Evolutionary conservation across 2,888 invertebrate genomes (phyloP).

Genomic region (Eledone cirrhosa): DNA sequence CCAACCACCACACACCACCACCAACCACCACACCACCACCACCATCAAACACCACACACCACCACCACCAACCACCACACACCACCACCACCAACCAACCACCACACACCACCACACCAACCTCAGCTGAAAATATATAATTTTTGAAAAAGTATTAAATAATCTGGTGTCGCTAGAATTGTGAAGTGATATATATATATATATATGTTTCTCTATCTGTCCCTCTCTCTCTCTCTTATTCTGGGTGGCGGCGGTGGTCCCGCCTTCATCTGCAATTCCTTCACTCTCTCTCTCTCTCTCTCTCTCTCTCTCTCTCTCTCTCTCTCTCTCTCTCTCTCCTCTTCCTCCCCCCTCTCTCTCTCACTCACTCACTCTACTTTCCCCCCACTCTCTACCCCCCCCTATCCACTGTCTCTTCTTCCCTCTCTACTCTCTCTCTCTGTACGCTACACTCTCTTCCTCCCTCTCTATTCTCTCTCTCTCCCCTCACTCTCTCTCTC

Average conservation of each 20-base stretch:
- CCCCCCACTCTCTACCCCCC: background rate
- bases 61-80: no score
- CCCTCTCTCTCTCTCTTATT: background rate
- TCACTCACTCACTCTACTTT: background rate
- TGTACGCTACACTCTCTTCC: conserved; percentile 23
- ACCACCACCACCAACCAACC: no score
- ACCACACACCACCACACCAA: no score
- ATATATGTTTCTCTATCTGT: background rate
- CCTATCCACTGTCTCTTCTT: background rate
- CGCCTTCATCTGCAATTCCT: background rate
- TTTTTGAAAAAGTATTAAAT: no score
- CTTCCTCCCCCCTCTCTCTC: background rate
- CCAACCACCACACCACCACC: no score
- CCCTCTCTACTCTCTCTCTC: background rate
- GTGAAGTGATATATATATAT: no score
- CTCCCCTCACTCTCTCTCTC: conserved; percentile 25
- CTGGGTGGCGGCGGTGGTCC: background rate
- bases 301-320: background rate
- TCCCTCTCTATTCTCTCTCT: conserved; percentile 28
- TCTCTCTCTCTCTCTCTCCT: background rate
- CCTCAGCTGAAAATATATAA: no score
- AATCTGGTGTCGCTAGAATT: no score
- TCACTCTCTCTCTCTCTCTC: background rate
- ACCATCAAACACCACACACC: no score
- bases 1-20: no score